Evolutionary conservation across 2,888 invertebrate species (phyloP), one percentile per base, ranked within the genome.

Genomic region (Euspilapteryx auroguttella): DNA sequence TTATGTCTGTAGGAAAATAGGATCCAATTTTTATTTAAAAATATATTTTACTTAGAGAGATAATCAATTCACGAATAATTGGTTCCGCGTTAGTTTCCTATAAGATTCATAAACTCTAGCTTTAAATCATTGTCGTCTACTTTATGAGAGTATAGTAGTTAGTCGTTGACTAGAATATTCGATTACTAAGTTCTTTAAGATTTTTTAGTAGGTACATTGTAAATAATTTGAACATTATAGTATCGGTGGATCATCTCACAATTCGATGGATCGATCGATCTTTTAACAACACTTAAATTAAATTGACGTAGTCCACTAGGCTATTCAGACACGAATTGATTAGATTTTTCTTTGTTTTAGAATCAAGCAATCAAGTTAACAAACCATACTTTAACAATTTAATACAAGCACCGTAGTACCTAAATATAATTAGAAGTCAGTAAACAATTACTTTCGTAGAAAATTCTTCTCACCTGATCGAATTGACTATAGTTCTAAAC

Each of bases 401-500:
- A 68, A 56, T 55, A 63, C 54, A 64, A 75, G 71, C 71, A 73
- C 71, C 71, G 61, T 54, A 62, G 44, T 44, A 55, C 40, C 42
- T 41, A 55, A 54, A 56, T 22, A 23, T 49, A 49, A 59, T 51
- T 51, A 46, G 55, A 61, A 63, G 57, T n/a, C n/a, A n/a, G n/a
- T 58, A 50, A 62, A 58, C 51, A 48, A 52, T 53, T 64, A 58
- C 53, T 59, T 57, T 61, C 53, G 57, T 71, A 71, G 69, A 68
- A 71, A 30, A 71, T 66, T 49, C 47, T 63, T n/a, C 47, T 47
- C 66, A 64, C 64, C 68, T 65, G 61, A 68, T 63, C 61, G 64
- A 71, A 73, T 73, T 73, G 68, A 73, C 75, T 73, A n/a, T n/a
- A 73, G 65, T 54, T 58, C 71, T 71, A 73, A 42, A 47, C 53